Percentiles rank a stretch among this genome's conserved stretches.
These are phyloP conservation scores for Acromyrmex charruanus DNA, from an alignment of 1,140 invertebrate genomes.

Conservation along the genomic window DNA sequence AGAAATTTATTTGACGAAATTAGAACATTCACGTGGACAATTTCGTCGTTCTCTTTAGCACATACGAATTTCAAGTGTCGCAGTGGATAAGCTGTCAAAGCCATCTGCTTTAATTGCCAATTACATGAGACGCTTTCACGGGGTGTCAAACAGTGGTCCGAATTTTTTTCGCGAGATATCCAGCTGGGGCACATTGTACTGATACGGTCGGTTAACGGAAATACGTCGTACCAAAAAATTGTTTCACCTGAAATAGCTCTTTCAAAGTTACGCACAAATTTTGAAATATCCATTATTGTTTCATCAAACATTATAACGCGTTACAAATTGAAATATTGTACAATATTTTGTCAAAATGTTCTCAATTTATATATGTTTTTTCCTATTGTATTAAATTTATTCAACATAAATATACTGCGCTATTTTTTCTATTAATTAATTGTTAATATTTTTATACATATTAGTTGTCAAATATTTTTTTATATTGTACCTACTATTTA, in stretches of 20 bases:
- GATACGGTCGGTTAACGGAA: conserved; percentile 14
- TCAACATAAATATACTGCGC: neutral
- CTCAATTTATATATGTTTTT: neutral
- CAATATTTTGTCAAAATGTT: neutral
- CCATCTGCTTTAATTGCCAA: conserved; percentile 75
- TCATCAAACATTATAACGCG: neutral
- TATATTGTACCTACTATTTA: neutral
- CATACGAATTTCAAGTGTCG: conserved; percentile 61
- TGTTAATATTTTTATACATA: neutral
- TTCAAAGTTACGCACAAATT: conserved; percentile 11
- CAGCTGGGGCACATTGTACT: neutral
- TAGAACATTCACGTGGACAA: conserved; percentile 58
- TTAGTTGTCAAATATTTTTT: neutral
- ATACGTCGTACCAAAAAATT: conserved; percentile 6
- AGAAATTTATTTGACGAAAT: conserved; percentile 65
- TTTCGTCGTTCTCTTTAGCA: conserved; percentile 64
- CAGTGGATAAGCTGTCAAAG: conserved; percentile 65
- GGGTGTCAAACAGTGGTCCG: conserved; percentile 53
- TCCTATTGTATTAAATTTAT: neutral
- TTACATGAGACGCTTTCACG: conserved; percentile 65
- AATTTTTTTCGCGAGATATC: conserved; percentile 49
- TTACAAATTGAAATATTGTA: conserved; percentile 17
- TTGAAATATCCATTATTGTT: conserved; percentile 25
- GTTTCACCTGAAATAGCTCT: conserved; percentile 4
- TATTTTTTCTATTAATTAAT: neutral